These are phyloP conservation scores for Hippopotamyrus pictus DNA, from an alignment of 2,797 vertebrate species.

Conservation along the genomic window DNA sequence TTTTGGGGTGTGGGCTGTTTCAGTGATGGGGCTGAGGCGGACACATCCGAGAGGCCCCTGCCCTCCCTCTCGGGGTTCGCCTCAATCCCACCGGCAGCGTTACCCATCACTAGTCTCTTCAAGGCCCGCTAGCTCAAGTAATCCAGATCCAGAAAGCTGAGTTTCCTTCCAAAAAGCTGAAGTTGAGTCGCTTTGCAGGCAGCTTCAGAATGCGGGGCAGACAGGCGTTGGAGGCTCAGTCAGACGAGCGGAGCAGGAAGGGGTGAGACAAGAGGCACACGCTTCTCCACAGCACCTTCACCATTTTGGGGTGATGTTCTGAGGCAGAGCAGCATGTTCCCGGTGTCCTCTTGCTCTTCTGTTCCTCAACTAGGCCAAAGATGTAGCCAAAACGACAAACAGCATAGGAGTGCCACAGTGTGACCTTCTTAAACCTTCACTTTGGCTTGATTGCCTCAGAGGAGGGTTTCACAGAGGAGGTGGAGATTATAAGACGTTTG, in stretches of 20 bases:
- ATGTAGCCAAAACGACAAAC: not conserved
- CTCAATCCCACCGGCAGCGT: constrained; percentile 71
- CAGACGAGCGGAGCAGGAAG: not conserved
- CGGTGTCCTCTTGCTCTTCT: not conserved
- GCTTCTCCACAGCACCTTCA: not conserved
- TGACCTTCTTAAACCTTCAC: not conserved
- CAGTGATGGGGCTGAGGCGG: constrained; percentile 52
- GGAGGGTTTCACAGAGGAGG: constrained; percentile 35
- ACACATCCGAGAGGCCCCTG: constrained; percentile 47
- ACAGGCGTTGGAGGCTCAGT: not conserved
- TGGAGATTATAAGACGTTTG: constrained; percentile 35
- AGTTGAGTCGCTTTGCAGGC: not conserved
- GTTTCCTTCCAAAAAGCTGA: not conserved
- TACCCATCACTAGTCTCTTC: constrained; percentile 81
- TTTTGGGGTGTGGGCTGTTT: constrained; percentile 67
- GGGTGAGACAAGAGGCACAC: not conserved
- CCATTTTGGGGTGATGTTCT: not conserved
- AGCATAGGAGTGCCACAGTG: not conserved
- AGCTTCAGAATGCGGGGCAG: not conserved
- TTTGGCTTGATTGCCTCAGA: not conserved
- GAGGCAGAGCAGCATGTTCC: not conserved
- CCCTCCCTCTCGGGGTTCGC: constrained; percentile 56
- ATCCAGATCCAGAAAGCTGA: not conserved
- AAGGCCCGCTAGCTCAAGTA: constrained; percentile 60
- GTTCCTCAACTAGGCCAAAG: not conserved